Conservation (phyloP, 2,888 invertebrate genomes). For the Xanthostigma xanthostigma region DNA sequence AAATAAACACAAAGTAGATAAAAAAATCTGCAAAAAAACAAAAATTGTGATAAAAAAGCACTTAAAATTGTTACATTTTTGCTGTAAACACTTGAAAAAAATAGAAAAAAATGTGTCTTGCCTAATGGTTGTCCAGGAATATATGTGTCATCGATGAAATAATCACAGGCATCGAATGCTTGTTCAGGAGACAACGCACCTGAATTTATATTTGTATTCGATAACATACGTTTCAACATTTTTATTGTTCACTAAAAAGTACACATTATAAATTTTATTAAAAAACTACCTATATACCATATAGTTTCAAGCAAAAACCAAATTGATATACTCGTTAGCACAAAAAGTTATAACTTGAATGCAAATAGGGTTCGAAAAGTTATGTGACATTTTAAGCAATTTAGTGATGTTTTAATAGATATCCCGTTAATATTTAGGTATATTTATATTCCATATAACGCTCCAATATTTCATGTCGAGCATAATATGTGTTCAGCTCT, state of each 20-base stretch:
- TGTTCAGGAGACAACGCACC: constrained; percentile 30
- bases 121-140: constrained; percentile 36
- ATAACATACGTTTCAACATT: constrained; percentile 2
- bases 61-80: no score
- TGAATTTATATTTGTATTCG: no score
- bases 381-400: no score
- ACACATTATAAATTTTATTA: background rate
- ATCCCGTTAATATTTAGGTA: no score
- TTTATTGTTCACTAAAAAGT: background rate
- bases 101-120: constrained; percentile 19
- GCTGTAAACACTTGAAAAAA: background rate
- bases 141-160: constrained; percentile 52
- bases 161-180: constrained; percentile 53
- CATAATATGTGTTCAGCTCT: no score
- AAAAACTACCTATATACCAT: background rate
- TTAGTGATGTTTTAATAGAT: no score
- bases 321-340: no score
- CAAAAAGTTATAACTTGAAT: no score
- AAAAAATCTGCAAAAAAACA: constrained; percentile 1
- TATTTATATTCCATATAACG: no score
- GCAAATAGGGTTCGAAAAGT: no score
- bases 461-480: no score
- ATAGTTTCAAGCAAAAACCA: no score
- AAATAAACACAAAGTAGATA: constrained; percentile 1
- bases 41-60: background rate